phyloP scores from a whole-genome alignment of 2,797 vertebrate species.

The Odontamblyopus lacepedii region DNA sequence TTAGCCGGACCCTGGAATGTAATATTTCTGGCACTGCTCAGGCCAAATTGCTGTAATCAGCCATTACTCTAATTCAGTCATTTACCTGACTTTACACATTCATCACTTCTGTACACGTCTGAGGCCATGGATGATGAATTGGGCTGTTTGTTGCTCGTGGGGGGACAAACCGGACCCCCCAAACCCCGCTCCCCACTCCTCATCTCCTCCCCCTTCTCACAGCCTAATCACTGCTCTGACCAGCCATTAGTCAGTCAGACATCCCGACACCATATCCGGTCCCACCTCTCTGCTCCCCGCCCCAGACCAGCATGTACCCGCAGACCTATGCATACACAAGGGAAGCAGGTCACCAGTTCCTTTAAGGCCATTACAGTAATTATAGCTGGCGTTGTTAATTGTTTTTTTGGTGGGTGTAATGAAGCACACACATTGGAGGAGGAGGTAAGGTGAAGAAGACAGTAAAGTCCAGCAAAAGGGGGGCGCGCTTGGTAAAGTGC shows the following conservation, averaged over 20 bases:
- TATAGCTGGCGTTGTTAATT: conserved; percentile 75
- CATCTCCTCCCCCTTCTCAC: conserved; percentile 36
- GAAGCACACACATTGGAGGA: conserved; percentile 17
- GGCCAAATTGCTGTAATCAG: conserved; percentile 74
- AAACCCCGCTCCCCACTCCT: neutral
- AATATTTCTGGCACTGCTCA: conserved; percentile 64
- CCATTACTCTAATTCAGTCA: conserved; percentile 72
- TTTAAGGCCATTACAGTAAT: conserved; percentile 80
- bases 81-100: conserved; percentile 75
- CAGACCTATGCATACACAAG: conserved; percentile 14
- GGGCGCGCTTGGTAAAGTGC: conserved; percentile 50
- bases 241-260: conserved; percentile 68
- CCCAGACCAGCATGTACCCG: conserved; percentile 9
- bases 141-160: conserved; percentile 42
- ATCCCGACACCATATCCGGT: conserved; percentile 57
- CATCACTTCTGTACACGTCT: conserved; percentile 67
- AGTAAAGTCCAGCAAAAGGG: conserved; percentile 22
- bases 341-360: conserved; percentile 74
- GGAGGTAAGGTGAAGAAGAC: conserved; percentile 28
- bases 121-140: conserved; percentile 65
- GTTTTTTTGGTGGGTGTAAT: conserved; percentile 72
- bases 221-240: conserved; percentile 59
- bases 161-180: conserved; percentile 7
- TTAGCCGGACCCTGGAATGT: conserved; percentile 54
- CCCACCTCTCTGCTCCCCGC: conserved; percentile 13